These are phyloP conservation scores for Redunca redunca DNA, from an alignment of 2,113 vertebrate genomes.

Conservation along the genomic window DNA sequence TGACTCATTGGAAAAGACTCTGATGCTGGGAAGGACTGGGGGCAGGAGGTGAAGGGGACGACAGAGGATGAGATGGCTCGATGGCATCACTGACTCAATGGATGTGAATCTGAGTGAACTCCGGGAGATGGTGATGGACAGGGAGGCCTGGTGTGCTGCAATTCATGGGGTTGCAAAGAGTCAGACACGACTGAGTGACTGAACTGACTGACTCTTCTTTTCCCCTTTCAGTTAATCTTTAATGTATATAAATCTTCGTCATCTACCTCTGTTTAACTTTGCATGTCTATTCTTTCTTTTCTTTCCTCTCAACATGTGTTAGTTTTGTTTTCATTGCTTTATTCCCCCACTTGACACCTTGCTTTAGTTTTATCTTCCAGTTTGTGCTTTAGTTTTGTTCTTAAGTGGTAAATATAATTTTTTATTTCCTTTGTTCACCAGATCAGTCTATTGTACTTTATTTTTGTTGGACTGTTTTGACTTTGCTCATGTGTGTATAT, in stretches of 20 bases:
- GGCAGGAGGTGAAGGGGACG: too few species aligned
- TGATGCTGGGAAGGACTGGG: too few species aligned
- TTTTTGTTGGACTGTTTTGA: neutral
- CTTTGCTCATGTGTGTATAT: neutral
- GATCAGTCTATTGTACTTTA: neutral
- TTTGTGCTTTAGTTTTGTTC: neutral
- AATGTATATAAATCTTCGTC: neutral
- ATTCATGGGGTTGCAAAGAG: too few species aligned
- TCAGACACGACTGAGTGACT: too few species aligned
- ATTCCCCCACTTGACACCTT: neutral
- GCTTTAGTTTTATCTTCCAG: neutral
- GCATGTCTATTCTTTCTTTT: neutral
- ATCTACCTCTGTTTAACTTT: neutral
- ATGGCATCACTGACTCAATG: too few species aligned
- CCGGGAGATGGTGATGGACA: too few species aligned
- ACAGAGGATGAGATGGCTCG: too few species aligned
- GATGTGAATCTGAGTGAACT: too few species aligned
- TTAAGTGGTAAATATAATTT: neutral
- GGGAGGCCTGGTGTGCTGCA: too few species aligned
- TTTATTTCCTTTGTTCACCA: neutral
- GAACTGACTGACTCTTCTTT: neutral
- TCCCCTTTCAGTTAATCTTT: neutral
- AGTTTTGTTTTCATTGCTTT: neutral
- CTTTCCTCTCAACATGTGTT: neutral
- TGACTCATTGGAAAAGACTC: too few species aligned